phyloP scores from a whole-genome alignment of 2,797 vertebrate species.

The Hafferia zeledoni region DNA sequence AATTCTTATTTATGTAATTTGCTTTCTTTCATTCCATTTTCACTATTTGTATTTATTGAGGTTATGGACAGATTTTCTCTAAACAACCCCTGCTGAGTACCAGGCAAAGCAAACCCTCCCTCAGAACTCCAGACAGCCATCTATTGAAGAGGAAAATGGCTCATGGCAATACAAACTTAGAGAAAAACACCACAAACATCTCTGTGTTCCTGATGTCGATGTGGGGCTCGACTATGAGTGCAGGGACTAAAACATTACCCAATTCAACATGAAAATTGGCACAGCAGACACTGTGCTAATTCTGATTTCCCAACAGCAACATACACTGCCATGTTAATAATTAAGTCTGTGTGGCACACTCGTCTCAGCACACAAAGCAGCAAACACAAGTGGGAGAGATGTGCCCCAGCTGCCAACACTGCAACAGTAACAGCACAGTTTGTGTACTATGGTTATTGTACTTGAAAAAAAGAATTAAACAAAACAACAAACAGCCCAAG shows the following conservation, averaged over 20 bases:
- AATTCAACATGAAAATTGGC: background rate
- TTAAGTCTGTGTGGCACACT: background rate
- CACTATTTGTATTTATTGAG: background rate
- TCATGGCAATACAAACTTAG: background rate
- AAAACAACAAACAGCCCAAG: background rate
- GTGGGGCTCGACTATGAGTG: background rate
- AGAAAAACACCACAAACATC: background rate
- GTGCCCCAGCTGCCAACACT: background rate
- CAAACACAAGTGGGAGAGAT: background rate
- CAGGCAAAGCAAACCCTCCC: background rate
- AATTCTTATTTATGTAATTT: background rate
- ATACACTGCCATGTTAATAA: background rate
- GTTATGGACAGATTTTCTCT: background rate
- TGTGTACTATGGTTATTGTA: background rate
- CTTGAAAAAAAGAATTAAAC: background rate
- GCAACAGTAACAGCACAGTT: constrained; percentile 5
- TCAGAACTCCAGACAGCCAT: background rate
- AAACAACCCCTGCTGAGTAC: background rate
- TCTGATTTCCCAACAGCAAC: background rate
- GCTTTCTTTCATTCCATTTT: background rate
- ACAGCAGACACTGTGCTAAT: background rate
- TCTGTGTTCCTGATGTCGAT: background rate
- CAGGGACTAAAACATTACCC: background rate
- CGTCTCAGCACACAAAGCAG: background rate
- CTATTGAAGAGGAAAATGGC: background rate